Base-by-base conservation (phyloP, 1,140 invertebrate genomes). In the Bombus huntii region DNA sequence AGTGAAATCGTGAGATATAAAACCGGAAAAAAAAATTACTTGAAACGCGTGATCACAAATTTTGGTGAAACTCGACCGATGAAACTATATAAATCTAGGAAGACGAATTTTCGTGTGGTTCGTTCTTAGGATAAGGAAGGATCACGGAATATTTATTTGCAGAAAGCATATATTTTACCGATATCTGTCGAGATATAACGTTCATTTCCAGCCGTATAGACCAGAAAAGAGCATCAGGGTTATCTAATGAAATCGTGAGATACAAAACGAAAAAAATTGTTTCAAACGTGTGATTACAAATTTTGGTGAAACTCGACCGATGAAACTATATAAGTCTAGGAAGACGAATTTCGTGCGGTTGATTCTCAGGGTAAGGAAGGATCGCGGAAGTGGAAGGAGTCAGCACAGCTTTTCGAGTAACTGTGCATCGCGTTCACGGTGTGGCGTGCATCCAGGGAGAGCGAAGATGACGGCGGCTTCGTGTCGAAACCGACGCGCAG, bases 401-500 rank as follows among this genome's bases (percentile, higher is more conserved):
- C 39, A 1, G 70, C 13, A 39, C 37, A 22, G 44, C 70, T 72
- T 72, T 77, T 77, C 74, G 72, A 76, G 42, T 83, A 70, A 83
- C 74, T 83, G 62, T 78, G 82, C 65, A 77, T 83, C 81, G 62
- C 44, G 80, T 72, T 81, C 47, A 42, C 31, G 81, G 72, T 82
- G 72, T 59, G 42, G 57, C 75, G 42, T 68, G 73, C 34, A 83
- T 53, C 81, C 34, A 47, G 28, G 15, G 44, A 59, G 66, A 42
- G 31, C 65, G 25, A 71, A 57, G 65, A 78, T 59, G 65, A 59
- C 75, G 75, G 65, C 75, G 75, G 82, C 47, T 66, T 78, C 82
- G 82, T 84, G 82, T 84, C 82, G 82, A 84, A 84, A 84, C 82
- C 75, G 39, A 71, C 75, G 75, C 82, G 39, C 75, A 79, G 82